These are phyloP conservation scores for Drosophila neoperkinsi DNA, from an alignment of 2,888 invertebrate genomes.

Conservation along the genomic window DNA sequence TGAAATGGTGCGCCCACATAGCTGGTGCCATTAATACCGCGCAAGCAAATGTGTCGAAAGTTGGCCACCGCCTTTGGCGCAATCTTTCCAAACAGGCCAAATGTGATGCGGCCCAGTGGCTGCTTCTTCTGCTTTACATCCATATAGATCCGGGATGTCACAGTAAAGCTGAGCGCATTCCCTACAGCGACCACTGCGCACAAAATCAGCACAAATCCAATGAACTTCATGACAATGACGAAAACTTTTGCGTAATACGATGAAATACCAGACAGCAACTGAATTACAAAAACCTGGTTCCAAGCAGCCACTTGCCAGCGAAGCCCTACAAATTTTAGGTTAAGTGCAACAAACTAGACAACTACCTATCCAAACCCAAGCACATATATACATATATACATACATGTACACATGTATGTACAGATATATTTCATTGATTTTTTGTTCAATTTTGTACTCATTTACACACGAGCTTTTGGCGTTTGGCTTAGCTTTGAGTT, in stretches of 20 bases:
- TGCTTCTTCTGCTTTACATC: constrained; percentile 91
- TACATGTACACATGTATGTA: neutral
- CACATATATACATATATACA: neutral
- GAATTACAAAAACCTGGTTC: constrained; percentile 33
- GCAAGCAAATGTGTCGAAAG: constrained; percentile 92
- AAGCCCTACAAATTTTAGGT: constrained; percentile 69
- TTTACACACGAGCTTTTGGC: neutral
- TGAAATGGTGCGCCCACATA: constrained; percentile 93
- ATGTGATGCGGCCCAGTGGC: constrained; percentile 90
- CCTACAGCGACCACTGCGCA: constrained; percentile 28
- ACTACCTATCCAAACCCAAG: constrained; percentile 3
- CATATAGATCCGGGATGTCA: constrained; percentile 89
- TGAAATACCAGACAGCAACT: constrained; percentile 60
- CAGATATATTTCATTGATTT: constrained; percentile 37
- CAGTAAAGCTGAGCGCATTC: constrained; percentile 78
- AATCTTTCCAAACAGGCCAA: constrained; percentile 93
- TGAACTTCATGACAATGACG: constrained; percentile 54
- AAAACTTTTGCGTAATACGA: constrained; percentile 29
- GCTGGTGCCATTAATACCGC: constrained; percentile 90
- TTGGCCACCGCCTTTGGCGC: constrained; percentile 95
- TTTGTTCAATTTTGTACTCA: constrained; percentile 12
- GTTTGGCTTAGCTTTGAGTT: neutral
- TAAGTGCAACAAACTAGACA: constrained; percentile 69
- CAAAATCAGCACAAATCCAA: constrained; percentile 40
- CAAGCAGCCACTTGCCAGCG: constrained; percentile 21